Percentiles rank a stretch among this genome's conserved stretches.
These are phyloP conservation scores for Danio albolineatus DNA, from an alignment of 2,797 vertebrate genomes.

Conservation along the genomic window DNA sequence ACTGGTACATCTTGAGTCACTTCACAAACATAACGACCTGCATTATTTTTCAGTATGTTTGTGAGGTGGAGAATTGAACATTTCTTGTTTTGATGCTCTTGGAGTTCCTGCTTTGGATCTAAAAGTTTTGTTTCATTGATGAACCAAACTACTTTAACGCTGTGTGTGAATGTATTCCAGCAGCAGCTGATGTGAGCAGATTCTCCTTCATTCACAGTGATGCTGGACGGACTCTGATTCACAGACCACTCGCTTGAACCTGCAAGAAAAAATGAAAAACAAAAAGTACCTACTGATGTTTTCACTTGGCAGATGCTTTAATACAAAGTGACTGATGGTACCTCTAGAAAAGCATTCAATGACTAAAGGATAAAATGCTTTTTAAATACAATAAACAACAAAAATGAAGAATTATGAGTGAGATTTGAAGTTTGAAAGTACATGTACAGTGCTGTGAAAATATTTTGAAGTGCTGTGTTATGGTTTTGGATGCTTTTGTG, in stretches of 20 bases:
- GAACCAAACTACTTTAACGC: not conserved
- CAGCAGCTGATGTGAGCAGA: not conserved
- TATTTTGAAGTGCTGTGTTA: no score
- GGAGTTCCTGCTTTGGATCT: not conserved
- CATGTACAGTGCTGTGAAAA: no score
- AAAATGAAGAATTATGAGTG: no score
- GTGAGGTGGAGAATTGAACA: not conserved
- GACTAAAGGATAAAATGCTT: no score
- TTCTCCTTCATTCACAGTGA: conserved; percentile 12
- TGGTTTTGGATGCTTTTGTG: no score
- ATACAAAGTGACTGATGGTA: no score
- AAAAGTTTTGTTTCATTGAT: not conserved
- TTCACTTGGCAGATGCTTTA: no score
- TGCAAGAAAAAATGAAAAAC: no score
- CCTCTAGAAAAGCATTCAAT: no score
- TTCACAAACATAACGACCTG: not conserved
- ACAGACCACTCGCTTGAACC: not conserved
- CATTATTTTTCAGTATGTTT: not conserved
- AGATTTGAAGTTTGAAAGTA: no score
- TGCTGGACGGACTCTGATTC: not conserved
- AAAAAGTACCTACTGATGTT: no score
- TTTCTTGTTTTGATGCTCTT: not conserved
- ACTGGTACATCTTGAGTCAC: not conserved
- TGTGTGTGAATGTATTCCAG: fast-evolving
- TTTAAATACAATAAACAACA: no score